A percentile compares a stretch with the other conserved stretches of the same genome.
These are phyloP conservation scores for Coremacera marginata DNA, from an alignment of 2,888 invertebrate genomes.

Conservation along the genomic window DNA sequence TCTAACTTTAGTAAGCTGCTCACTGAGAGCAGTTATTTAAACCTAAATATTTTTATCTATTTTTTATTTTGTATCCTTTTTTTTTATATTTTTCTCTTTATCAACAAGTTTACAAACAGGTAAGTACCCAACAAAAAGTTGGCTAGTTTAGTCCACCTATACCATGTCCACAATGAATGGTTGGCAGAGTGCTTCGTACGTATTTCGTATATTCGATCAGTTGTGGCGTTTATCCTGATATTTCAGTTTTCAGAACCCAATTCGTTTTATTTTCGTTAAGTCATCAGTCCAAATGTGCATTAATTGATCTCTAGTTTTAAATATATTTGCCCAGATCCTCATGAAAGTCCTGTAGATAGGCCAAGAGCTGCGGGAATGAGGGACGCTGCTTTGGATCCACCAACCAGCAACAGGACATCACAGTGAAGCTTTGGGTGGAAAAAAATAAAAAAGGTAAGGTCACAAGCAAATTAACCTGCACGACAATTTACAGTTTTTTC, in stretches of 20 bases:
- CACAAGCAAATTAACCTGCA: background rate
- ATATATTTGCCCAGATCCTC: slow-evolving; percentile 77
- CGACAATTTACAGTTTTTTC: too few species aligned
- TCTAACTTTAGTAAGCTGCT: background rate
- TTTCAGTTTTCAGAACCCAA: too few species aligned
- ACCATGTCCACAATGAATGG: too few species aligned
- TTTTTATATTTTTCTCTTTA: background rate
- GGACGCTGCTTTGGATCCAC: slow-evolving; percentile 76
- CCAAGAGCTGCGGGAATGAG: slow-evolving; percentile 75
- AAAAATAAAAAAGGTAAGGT: background rate
- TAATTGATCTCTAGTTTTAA: slow-evolving; percentile 58
- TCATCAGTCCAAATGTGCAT: background rate
- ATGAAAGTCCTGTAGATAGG: slow-evolving; percentile 77
- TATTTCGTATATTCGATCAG: background rate
- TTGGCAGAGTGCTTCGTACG: background rate
- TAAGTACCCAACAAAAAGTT: background rate
- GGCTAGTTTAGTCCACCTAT: background rate
- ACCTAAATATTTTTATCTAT: slow-evolving; percentile 1
- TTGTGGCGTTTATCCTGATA: background rate
- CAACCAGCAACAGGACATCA: slow-evolving; percentile 80
- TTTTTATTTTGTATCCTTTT: background rate
- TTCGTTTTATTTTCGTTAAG: background rate
- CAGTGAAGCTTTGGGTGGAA: slow-evolving; percentile 71
- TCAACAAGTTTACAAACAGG: slow-evolving; percentile 21
- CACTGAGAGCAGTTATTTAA: background rate